phyloP scores from a whole-genome alignment of 2,113 vertebrate genomes.

The Steatornis caripensis region DNA sequence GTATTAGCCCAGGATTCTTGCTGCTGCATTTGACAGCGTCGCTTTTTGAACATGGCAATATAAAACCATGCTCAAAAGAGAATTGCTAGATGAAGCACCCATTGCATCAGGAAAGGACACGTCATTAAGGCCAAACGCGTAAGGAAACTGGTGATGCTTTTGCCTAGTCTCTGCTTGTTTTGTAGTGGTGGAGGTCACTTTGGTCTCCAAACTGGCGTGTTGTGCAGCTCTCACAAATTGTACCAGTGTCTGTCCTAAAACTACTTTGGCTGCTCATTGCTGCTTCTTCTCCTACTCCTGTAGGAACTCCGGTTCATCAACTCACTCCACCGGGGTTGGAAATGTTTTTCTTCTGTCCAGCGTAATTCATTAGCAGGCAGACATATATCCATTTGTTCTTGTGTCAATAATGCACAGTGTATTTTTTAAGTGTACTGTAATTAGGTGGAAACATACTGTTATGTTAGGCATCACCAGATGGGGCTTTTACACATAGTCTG shows the following conservation, averaged over 20 bases:
- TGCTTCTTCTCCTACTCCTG: neutral
- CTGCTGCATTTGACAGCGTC: neutral
- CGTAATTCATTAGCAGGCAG: neutral
- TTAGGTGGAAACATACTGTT: slow-evolving; percentile 43
- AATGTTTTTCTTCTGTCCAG: neutral
- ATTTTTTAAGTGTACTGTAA: slow-evolving; percentile 36
- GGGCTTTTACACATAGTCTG: slow-evolving; percentile 23
- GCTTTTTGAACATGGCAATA: neutral
- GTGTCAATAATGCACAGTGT: neutral
- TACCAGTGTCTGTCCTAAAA: neutral
- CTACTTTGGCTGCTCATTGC: neutral
- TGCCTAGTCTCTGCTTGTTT: neutral
- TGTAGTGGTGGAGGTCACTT: neutral
- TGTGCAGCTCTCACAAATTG: neutral
- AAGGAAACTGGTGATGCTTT: neutral
- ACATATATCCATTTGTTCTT: neutral
- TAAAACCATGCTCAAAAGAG: neutral
- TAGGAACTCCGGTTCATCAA: neutral
- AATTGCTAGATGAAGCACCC: neutral
- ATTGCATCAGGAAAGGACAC: neutral
- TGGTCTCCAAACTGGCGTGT: neutral
- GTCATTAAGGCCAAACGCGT: neutral
- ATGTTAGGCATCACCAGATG: slow-evolving; percentile 48
- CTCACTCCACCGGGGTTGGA: neutral
- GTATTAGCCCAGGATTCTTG: neutral